phyloP scores from a whole-genome alignment of 1,140 invertebrate species.

The Philopotamus ludificatus region DNA sequence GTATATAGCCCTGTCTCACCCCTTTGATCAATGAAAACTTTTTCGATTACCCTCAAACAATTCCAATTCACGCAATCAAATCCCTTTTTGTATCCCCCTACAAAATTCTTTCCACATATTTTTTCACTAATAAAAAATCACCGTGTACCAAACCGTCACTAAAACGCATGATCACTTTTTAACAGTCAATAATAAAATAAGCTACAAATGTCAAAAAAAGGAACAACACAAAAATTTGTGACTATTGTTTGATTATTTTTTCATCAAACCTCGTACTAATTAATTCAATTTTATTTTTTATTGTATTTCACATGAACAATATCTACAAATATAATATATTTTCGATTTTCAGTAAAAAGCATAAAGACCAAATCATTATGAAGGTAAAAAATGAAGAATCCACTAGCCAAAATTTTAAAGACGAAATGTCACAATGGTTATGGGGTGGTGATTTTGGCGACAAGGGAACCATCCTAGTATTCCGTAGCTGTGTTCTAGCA shows the following conservation, averaged over 20 bases:
- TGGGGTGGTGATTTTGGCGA: constrained; percentile 56
- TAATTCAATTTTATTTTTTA: background rate
- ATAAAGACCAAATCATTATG: constrained; percentile 24
- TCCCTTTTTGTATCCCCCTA: too few relatives aligned
- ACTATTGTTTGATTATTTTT: constrained; percentile 3
- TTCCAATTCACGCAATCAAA: too few relatives aligned
- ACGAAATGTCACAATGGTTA: constrained; percentile 48
- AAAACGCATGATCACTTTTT: too few relatives aligned
- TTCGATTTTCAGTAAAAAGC: constrained; percentile 7
- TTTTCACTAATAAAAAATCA: too few relatives aligned
- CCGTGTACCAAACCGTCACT: too few relatives aligned
- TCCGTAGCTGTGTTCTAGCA: constrained; percentile 59
- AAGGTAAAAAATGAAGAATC: constrained; percentile 35
- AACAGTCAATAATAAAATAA: too few relatives aligned
- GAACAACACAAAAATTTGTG: background rate
- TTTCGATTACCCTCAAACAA: background rate
- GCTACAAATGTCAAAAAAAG: too few relatives aligned
- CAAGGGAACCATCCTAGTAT: constrained; percentile 56
- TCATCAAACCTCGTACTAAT: background rate
- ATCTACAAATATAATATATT: background rate
- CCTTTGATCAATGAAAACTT: too few relatives aligned
- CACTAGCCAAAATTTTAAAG: constrained; percentile 9
- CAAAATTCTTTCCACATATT: too few relatives aligned
- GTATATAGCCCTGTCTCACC: too few relatives aligned
- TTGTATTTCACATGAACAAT: too few relatives aligned